A percentile compares a stretch with the other conserved stretches of the same genome.
Evolutionary conservation across 2,888 invertebrate genomes (phyloP).

Genomic region (Morinoia aosen): DNA sequence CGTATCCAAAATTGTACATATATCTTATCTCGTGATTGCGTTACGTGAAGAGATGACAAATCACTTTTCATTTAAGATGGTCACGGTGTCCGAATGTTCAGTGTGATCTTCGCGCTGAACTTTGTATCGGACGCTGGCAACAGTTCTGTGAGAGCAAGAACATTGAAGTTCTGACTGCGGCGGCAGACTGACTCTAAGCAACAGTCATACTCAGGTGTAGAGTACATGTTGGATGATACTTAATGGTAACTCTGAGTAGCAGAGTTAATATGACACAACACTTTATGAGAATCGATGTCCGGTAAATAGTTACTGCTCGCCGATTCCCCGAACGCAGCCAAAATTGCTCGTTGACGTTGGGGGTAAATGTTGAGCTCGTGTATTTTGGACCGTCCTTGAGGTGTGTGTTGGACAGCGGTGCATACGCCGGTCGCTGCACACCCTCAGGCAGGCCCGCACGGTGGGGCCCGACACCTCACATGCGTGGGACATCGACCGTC

Average conservation of each 20-base stretch:
- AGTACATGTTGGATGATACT: too few species aligned
- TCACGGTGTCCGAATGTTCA: background rate
- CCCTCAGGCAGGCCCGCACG: background rate
- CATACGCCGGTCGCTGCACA: background rate
- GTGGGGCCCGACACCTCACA: background rate
- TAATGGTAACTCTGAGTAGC: too few species aligned
- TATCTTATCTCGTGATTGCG: background rate
- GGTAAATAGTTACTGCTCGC: background rate
- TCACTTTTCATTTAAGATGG: background rate
- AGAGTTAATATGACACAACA: background rate
- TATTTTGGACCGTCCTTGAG: background rate
- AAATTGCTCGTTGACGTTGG: background rate
- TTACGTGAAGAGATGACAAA: background rate
- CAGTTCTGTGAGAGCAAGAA: too few species aligned
- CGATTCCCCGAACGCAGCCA: background rate
- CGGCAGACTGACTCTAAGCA: too few species aligned
- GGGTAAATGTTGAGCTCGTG: background rate
- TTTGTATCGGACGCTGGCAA: too few species aligned
- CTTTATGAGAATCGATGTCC: background rate
- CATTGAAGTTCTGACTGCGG: too few species aligned
- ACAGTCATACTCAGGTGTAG: too few species aligned
- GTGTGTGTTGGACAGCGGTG: background rate
- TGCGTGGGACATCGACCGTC: slow-evolving; percentile 1
- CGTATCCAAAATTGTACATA: background rate
- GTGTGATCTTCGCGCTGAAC: too few species aligned